Conservation (phyloP, 2,797 vertebrate genomes). For the Aselliscus stoliczkanus region DNA sequence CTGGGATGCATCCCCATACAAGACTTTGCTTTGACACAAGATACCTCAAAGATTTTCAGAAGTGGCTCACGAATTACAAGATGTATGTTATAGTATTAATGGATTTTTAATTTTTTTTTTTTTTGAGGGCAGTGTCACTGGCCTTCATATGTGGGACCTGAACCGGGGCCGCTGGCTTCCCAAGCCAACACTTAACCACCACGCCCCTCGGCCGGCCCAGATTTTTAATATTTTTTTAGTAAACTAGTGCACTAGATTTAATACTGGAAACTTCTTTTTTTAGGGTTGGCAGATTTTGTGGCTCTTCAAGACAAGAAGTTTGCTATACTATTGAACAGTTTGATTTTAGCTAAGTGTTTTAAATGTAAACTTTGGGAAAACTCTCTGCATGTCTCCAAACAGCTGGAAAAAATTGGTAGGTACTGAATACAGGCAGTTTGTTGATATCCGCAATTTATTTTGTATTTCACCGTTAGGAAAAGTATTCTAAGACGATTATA, state of each 20-base stretch:
- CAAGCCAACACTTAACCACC: too few species aligned
- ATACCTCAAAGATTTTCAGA: conserved; percentile 94
- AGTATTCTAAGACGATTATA: conserved; percentile 9
- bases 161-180: too few species aligned
- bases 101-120: not conserved
- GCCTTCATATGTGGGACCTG: too few species aligned
- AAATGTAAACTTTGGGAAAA: conserved; percentile 97
- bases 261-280: conserved; percentile 59
- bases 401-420: conserved; percentile 97
- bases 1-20: conserved; percentile 93
- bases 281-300: conserved; percentile 94
- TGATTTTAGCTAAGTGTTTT: conserved; percentile 96
- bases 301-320: conserved; percentile 86
- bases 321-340: conserved; percentile 87
- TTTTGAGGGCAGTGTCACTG: too few species aligned
- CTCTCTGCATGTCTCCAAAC: conserved; percentile 92
- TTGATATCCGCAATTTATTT: conserved; percentile 38
- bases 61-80: conserved; percentile 92
- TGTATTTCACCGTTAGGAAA: conserved; percentile 40
- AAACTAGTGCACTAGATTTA: conserved; percentile 34
- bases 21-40: conserved; percentile 96
- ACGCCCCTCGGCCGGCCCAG: too few species aligned
- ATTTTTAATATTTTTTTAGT: conserved; percentile 31
- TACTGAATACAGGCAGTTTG: conserved; percentile 46
- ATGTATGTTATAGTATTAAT: conserved; percentile 86